Conservation (phyloP, 2,797 vertebrate genomes). For the Chaunax sp. region DNA sequence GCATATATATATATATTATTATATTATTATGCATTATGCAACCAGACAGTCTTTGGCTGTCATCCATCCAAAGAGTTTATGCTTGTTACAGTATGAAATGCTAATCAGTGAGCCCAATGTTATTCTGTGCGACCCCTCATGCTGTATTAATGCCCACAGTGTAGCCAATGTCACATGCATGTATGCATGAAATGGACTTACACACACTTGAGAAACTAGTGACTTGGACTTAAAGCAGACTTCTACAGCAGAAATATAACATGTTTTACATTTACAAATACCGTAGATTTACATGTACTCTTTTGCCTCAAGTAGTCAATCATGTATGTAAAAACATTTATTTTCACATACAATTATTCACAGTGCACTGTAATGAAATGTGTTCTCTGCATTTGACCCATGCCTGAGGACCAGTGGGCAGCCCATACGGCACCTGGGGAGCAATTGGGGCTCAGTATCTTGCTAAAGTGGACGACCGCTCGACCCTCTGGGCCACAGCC, state of each 20-base stretch:
- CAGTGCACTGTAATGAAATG: no score
- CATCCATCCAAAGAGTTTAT: conserved; percentile 42
- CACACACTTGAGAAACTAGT: background rate
- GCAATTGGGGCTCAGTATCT: no score
- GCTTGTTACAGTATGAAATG: conserved; percentile 56
- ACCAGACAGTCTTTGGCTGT: conserved; percentile 44
- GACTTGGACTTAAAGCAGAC: no score
- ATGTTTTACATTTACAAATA: conserved; percentile 1
- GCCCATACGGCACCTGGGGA: no score
- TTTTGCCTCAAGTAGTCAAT: background rate
- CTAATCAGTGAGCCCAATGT: conserved; percentile 56
- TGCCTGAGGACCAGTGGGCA: no score
- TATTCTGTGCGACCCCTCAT: conserved; percentile 53
- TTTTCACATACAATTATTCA: no score
- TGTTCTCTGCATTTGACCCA: no score
- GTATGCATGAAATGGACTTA: conserved; percentile 17
- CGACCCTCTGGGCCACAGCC: no score
- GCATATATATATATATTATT: no score
- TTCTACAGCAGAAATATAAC: no score
- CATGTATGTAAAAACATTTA: conserved; percentile 1
- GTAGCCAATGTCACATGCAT: conserved; percentile 16
- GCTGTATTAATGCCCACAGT: conserved; percentile 46
- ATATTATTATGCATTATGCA: no score
- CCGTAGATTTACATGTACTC: background rate
- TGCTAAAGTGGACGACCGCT: no score